Percentiles rank a stretch among this genome's conserved stretches.
Conservation (phyloP, 2,888 invertebrate species). For the Pemphredon lugubris region DNA sequence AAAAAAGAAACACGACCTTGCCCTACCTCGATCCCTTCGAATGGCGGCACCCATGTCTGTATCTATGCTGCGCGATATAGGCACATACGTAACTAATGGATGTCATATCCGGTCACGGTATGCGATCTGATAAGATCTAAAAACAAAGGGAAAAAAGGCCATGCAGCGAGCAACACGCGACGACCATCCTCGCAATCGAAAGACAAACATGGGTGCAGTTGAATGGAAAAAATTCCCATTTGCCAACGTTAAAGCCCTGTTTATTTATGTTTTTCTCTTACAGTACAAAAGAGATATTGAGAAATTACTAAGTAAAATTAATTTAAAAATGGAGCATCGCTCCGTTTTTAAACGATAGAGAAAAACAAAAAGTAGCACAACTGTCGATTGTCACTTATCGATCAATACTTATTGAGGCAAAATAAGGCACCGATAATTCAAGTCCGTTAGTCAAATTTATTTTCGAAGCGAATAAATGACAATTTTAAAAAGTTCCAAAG, state of each 20-base stretch:
- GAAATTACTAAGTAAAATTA: no score
- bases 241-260: background rate
- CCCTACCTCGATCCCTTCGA: constrained; percentile 45
- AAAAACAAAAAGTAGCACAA: no score
- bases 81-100: constrained; percentile 43
- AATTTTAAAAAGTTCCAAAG: no score
- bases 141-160: constrained; percentile 31
- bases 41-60: constrained; percentile 39
- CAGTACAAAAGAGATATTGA: no score
- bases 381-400: no score
- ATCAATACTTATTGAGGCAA: no score
- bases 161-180: constrained; percentile 26
- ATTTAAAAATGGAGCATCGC: no score
- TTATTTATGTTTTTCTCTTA: background rate
- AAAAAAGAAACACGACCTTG: constrained; percentile 27
- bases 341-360: no score
- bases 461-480: no score
- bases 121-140: constrained; percentile 47
- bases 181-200: constrained; percentile 16
- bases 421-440: no score
- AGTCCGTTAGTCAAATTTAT: no score
- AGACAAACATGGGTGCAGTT: constrained; percentile 42
- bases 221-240: constrained; percentile 10
- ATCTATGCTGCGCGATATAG: constrained; percentile 18
- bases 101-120: constrained; percentile 55